These are phyloP conservation scores for Emberiza fucata DNA, from an alignment of 2,113 vertebrate genomes.

Conservation along the genomic window DNA sequence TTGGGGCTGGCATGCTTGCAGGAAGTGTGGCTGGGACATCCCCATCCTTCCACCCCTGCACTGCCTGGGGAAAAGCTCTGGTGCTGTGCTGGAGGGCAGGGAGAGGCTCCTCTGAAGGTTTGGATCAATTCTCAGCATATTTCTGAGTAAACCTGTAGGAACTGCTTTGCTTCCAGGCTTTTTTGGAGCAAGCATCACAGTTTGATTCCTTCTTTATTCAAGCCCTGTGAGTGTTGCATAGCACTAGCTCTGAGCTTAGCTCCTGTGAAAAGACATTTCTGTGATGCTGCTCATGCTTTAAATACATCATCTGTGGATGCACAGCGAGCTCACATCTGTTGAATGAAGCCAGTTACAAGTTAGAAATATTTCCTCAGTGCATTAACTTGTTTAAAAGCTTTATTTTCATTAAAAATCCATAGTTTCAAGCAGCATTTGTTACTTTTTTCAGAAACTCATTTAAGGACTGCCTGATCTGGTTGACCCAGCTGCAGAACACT, in stretches of 20 bases:
- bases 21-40: not conserved
- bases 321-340: not conserved
- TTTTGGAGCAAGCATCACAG: not conserved
- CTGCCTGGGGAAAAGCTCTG: not conserved
- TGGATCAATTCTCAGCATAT: not conserved
- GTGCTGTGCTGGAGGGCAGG: not conserved
- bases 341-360: not conserved
- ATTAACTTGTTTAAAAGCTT: not conserved
- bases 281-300: not conserved
- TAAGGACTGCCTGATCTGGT: not conserved
- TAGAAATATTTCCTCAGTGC: not conserved
- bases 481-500: not conserved
- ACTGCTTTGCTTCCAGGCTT: not conserved
- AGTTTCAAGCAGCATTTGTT: not conserved
- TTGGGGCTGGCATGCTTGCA: not conserved
- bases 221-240: not conserved
- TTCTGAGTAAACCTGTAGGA: not conserved
- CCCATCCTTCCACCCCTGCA: not conserved
- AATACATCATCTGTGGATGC: not conserved
- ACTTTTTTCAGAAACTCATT: not conserved
- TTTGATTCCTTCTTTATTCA: not conserved
- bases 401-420: not conserved
- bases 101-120: not conserved
- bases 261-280: not conserved
- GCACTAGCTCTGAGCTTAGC: not conserved